Base-by-base conservation (phyloP, 2,888 invertebrate species). In the Nemurella pictetii region DNA sequence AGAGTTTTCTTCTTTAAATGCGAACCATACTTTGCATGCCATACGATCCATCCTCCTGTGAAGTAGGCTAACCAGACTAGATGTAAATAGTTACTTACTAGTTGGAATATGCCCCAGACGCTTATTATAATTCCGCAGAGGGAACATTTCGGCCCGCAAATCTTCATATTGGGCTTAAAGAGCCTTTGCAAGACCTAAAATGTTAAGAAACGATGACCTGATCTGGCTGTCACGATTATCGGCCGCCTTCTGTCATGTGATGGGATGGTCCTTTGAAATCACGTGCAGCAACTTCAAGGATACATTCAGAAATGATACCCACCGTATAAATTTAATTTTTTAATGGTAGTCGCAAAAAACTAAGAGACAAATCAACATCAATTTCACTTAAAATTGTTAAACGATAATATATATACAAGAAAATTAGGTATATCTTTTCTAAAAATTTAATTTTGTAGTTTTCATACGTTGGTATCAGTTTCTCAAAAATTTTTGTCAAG, bases 91-190 rank as follows among this genome's bases (percentile, higher is more conserved):
- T 83, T 88, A 92, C 95, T 94, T 92, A 98, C 98, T 94, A 98
- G 91, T 92, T 98, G 98, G 87, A 98, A 93, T 88, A 98, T 96
- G 87, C 98, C 98, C 98, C 98, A 98, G 75, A 96, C 94, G 89
- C 98, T 98, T 88, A 98, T 92, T 84, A 98, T 94, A 83, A 97
- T 92, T 87, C 97, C 97, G 90, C 98, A 98, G 84, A 98, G 93
- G 87, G 98, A 98, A 86, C 96, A 93, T 91, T 98, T 98, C 72
- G 98, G 98, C 85, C 98, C 98, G 92, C 98, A 98, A 89, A 97
- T 91, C 90, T 94, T 93, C 95, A 95, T 95, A 90, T 87, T 87
- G 55, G 15, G 72, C 2, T 26, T 75, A 28, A 26, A 27, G 26
- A 28, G 75, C 75, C 7, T 5, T 27, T 20, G 55, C 2, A 3